A percentile compares a stretch with the other conserved stretches of the same genome.
Evolutionary conservation across 2,797 vertebrate genomes (phyloP).

Genomic region (Squalus acanthias): DNA sequence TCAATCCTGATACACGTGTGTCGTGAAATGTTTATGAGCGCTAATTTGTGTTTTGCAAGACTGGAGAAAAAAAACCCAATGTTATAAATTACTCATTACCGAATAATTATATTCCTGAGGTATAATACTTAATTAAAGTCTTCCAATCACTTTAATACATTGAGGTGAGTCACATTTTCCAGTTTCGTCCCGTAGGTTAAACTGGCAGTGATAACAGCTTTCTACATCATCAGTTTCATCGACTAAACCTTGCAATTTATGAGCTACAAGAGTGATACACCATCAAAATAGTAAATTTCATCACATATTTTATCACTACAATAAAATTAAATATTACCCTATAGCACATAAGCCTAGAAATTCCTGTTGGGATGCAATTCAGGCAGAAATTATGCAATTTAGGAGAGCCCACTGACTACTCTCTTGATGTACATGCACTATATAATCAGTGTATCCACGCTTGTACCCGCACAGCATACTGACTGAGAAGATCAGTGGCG

Average conservation of each 20-base stretch:
- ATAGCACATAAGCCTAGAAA: background rate
- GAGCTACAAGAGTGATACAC: background rate
- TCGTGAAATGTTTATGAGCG: background rate
- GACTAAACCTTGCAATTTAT: too few relatives aligned
- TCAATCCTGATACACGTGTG: background rate
- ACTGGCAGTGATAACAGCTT: background rate
- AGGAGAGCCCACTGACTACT: background rate
- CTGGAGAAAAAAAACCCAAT: background rate
- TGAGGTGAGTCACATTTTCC: slow-evolving; percentile 5
- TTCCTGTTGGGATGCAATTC: background rate
- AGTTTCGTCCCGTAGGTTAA: background rate
- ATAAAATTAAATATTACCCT: background rate
- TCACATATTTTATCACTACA: background rate
- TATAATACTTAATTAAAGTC: background rate
- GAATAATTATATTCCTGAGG: background rate
- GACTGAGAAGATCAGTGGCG: background rate
- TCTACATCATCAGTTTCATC: background rate
- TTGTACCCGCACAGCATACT: background rate
- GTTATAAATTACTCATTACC: background rate
- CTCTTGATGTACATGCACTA: background rate
- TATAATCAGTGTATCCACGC: background rate
- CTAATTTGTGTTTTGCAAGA: background rate
- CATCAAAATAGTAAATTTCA: background rate
- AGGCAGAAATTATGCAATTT: background rate
- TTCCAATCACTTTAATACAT: background rate